Conservation (phyloP, 2,113 vertebrate species). For the Tinamus guttatus region DNA sequence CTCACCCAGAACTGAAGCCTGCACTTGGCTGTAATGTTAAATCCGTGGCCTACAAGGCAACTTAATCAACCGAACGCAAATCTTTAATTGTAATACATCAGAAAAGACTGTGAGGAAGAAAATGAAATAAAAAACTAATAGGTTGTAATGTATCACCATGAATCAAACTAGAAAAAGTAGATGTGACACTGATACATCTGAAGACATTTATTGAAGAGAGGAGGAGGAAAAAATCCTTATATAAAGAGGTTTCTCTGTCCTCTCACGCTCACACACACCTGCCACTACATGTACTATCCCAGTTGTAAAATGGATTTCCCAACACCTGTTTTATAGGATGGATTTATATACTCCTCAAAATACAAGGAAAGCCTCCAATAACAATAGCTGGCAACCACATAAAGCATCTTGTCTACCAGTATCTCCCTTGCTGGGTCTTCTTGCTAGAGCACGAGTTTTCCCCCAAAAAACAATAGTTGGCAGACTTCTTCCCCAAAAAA, state of each 20-base stretch:
- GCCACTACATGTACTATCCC: background rate
- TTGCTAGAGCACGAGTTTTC: background rate
- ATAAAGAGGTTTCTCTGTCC: background rate
- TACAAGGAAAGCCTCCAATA: background rate
- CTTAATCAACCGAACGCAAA: background rate
- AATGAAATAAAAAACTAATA: background rate
- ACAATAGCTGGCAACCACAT: background rate
- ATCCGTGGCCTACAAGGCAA: background rate
- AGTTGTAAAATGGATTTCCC: background rate
- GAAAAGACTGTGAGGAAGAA: background rate
- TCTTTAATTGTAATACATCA: background rate
- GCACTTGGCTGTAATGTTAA: background rate
- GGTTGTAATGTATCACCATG: background rate
- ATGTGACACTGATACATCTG: background rate
- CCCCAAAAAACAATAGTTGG: background rate
- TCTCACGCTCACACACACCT: background rate
- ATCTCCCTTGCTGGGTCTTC: accelerated
- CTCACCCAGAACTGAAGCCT: background rate
- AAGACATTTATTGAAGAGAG: background rate
- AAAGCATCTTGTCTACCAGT: background rate
- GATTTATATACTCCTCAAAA: background rate
- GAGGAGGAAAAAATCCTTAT: background rate
- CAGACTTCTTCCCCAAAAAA: accelerated
- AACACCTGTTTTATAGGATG: background rate
- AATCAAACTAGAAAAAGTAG: background rate